Conservation (phyloP, 2,113 vertebrate genomes). For the Electrona antarctica region DNA sequence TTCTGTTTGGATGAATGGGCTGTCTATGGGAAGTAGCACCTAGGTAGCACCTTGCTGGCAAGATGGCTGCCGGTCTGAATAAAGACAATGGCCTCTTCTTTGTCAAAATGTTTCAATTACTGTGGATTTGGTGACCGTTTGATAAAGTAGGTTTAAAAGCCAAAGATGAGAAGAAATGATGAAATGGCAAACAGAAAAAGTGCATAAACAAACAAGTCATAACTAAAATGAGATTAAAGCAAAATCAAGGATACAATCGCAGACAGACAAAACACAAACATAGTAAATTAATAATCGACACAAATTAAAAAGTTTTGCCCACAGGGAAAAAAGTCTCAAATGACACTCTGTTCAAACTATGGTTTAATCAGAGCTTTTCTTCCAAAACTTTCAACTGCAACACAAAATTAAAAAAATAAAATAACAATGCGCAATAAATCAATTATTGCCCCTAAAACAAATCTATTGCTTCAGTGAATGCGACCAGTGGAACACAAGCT, state of each 20-base stretch:
- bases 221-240: conserved; percentile 25
- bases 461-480: conserved; percentile 27
- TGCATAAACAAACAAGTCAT: not conserved
- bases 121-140: not conserved
- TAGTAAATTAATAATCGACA: conserved; percentile 4
- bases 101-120: not conserved
- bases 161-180: conserved; percentile 15
- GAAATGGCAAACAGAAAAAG: conserved; percentile 9
- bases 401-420: not conserved
- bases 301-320: conserved; percentile 2
- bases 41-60: too few relatives aligned
- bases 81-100: conserved; percentile 10
- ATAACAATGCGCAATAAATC: conserved; percentile 14
- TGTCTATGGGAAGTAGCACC: too few relatives aligned
- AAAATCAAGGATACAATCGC: conserved; percentile 4
- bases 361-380: not conserved
- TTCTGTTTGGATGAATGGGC: too few relatives aligned
- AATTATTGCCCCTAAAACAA: conserved; percentile 30
- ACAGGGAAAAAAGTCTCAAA: conserved; percentile 4
- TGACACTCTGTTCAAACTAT: conserved; percentile 1
- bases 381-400: not conserved
- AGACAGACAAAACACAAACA: not conserved
- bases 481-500: not conserved
- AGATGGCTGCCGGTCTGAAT: too few relatives aligned
- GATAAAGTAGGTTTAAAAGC: not conserved